These are phyloP conservation scores for Cinclus cinclus DNA, from an alignment of 2,113 vertebrate genomes.

Conservation along the genomic window DNA sequence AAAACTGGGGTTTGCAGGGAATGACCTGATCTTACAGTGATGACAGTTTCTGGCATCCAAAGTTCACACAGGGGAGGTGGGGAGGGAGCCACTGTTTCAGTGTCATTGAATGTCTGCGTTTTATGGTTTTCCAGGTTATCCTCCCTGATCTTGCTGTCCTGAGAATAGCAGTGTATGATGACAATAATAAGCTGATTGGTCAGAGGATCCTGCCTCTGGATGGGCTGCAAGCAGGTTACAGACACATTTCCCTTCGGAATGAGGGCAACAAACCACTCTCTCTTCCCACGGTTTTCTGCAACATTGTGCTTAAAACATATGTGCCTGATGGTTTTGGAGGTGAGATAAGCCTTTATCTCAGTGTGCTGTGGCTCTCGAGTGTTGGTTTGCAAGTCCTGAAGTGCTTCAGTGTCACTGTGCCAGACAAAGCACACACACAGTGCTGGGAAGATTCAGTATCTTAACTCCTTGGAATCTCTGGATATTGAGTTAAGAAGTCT, in stretches of 20 bases:
- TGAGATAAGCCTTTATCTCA: slow-evolving; percentile 56
- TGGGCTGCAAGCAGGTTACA: slow-evolving; percentile 94
- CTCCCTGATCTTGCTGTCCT: slow-evolving; percentile 95
- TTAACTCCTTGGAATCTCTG: neutral
- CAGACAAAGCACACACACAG: fast-evolving
- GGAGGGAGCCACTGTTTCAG: neutral
- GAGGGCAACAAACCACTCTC: slow-evolving; percentile 98
- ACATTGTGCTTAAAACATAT: slow-evolving; percentile 98
- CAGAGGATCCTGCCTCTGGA: slow-evolving; percentile 96
- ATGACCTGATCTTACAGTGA: neutral
- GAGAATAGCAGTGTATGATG: slow-evolving; percentile 95
- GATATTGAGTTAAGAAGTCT: neutral
- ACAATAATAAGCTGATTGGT: slow-evolving; percentile 96
- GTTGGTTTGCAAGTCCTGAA: neutral
- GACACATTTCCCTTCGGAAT: slow-evolving; percentile 96
- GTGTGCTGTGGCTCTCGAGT: neutral
- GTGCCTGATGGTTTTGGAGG: slow-evolving; percentile 98
- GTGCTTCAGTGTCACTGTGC: neutral
- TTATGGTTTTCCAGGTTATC: slow-evolving; percentile 84
- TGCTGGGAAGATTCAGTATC: neutral
- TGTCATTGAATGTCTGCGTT: neutral
- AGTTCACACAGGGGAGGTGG: neutral
- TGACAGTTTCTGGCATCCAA: neutral
- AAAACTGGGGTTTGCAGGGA: neutral
- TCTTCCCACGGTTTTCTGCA: slow-evolving; percentile 96